Conservation (phyloP, 30 jellyfish, hydroid and myxozoan genomes). For the Catostylus mosaicus region DNA sequence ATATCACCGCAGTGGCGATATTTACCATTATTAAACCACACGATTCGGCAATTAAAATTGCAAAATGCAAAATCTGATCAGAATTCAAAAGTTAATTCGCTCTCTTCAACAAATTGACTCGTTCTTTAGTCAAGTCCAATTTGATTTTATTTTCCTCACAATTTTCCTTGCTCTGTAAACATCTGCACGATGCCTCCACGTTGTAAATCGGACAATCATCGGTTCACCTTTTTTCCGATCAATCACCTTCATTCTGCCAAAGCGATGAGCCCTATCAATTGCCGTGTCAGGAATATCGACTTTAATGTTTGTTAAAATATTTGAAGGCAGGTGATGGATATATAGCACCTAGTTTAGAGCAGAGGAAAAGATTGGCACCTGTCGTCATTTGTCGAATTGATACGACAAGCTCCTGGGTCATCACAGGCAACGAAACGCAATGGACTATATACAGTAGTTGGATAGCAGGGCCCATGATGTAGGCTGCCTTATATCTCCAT, state of each 20-base stretch:
- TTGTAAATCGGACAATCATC: slow-evolving; percentile 11
- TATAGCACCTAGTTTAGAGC: no score
- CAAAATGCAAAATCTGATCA: neutral
- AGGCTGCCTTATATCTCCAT: no score
- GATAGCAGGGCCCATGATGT: no score
- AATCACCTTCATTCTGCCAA: neutral
- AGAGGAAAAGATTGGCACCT: no score
- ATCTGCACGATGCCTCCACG: slow-evolving; percentile 12
- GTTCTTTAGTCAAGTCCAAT: neutral
- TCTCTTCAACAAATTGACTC: neutral
- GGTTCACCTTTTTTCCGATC: slow-evolving; percentile 7
- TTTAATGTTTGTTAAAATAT: no score
- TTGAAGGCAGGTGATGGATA: no score
- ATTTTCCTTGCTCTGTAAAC: slow-evolving; percentile 24
- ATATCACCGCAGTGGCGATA: no score
- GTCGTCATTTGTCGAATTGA: no score
- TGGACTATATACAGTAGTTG: no score
- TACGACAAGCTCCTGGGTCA: no score
- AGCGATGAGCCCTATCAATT: slow-evolving; percentile 8
- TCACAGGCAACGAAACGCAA: no score
- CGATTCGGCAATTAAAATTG: neutral
- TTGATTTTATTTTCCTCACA: slow-evolving; percentile 10
- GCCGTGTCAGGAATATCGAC: slow-evolving; percentile 18
- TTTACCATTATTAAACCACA: neutral
- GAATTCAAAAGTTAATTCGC: slow-evolving; percentile 11